Evolutionary conservation across 2,113 vertebrate species (phyloP).

Genomic region (Crocuta crocuta): DNA sequence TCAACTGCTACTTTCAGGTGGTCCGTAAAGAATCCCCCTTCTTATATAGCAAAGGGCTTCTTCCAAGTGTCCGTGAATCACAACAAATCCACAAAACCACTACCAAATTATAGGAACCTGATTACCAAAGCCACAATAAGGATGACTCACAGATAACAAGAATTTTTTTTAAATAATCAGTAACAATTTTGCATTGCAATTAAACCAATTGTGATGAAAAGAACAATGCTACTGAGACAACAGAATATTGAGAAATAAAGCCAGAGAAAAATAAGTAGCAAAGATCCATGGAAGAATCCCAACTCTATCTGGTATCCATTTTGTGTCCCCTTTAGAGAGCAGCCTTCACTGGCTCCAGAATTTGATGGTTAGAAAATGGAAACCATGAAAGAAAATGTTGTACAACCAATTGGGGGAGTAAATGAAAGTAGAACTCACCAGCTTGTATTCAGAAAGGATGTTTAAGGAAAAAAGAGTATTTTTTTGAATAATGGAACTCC

Average conservation of each 20-base stretch:
- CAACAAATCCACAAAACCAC: background rate
- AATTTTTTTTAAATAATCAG: background rate
- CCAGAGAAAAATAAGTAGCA: background rate
- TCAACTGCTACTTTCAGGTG: background rate
- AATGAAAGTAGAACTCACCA: slow-evolving; percentile 42
- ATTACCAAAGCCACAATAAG: background rate
- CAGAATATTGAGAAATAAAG: background rate
- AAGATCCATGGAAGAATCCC: background rate
- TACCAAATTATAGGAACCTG: slow-evolving; percentile 32
- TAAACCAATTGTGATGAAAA: background rate
- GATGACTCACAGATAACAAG: background rate
- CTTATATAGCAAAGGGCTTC: slow-evolving; percentile 1
- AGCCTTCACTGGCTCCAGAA: background rate
- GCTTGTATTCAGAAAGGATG: slow-evolving; percentile 40
- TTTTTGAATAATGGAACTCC: slow-evolving; percentile 16
- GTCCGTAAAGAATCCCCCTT: slow-evolving; percentile 45
- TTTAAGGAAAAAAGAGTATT: slow-evolving; percentile 13
- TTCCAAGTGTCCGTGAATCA: background rate
- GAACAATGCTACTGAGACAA: background rate
- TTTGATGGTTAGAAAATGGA: background rate
- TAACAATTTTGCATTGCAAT: slow-evolving; percentile 23
- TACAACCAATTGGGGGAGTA: background rate
- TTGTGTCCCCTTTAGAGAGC: background rate
- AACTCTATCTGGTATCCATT: background rate
- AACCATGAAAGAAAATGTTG: background rate